phyloP scores from a whole-genome alignment of 2,888 invertebrate genomes.

The Plemyria rubiginata region DNA sequence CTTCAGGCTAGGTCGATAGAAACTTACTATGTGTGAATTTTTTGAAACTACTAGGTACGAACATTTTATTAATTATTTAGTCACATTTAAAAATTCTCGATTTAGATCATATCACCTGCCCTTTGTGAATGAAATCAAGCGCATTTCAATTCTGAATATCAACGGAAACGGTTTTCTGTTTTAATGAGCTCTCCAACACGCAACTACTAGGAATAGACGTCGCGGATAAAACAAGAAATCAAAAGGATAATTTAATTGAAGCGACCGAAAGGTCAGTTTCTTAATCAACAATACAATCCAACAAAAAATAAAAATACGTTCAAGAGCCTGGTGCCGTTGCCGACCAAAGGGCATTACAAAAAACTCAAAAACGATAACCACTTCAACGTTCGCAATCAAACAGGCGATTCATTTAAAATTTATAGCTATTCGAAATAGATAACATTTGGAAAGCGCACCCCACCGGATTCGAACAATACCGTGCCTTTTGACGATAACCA shows the following conservation, averaged over 20 bases:
- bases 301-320: conserved; percentile 28
- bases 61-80: no score
- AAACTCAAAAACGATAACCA: conserved; percentile 52
- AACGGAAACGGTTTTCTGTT: conserved; percentile 8
- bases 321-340: conserved; percentile 25
- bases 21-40: not conserved
- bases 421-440: conserved; percentile 60
- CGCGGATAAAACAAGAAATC: conserved; percentile 26
- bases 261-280: conserved; percentile 39
- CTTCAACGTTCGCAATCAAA: conserved; percentile 61
- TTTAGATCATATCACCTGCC: conserved; percentile 6
- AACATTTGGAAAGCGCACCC: conserved; percentile 54
- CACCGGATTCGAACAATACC: conserved; percentile 54
- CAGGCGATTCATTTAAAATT: conserved; percentile 65
- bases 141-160: conserved; percentile 23
- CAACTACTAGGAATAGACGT: conserved; percentile 19
- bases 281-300: conserved; percentile 35
- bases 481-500: conserved; percentile 59
- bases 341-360: conserved; percentile 47
- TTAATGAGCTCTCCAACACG: conserved; percentile 27
- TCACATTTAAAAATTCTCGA: not conserved
- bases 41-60: no score
- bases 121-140: not conserved
- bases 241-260: conserved; percentile 38
- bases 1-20: no score